Conservation (phyloP, 2,888 invertebrate species). For the Calameuta filiformis region DNA sequence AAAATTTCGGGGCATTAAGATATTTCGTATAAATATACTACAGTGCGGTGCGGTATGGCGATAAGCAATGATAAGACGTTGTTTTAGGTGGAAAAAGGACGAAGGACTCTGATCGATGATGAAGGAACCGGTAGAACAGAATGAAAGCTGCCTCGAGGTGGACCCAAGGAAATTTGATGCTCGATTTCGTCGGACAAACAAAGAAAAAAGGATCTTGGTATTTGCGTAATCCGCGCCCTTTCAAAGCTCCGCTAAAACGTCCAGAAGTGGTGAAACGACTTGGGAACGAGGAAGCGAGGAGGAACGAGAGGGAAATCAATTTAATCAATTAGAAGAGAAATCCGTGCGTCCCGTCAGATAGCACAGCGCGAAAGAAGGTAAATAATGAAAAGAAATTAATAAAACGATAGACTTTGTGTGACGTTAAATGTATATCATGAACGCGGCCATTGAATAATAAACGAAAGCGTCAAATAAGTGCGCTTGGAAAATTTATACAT, state of each 20-base stretch:
- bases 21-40: not conserved
- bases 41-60: not conserved
- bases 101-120: not conserved
- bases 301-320: not conserved
- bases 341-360: not conserved
- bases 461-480: too few species aligned
- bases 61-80: not conserved
- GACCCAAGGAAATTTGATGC: not conserved
- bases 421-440: not conserved
- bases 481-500: not conserved
- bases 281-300: not conserved
- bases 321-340: not conserved
- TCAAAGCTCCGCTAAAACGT: not conserved
- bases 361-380: not conserved
- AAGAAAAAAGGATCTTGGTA: not conserved
- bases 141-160: not conserved
- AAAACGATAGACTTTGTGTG: not conserved
- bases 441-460: not conserved
- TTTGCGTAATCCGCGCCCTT: constrained; percentile 5
- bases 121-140: not conserved
- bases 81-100: not conserved
- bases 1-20: not conserved
- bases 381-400: not conserved
- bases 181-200: not conserved
- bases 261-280: not conserved